A percentile compares a stretch with the other conserved stretches of the same genome.
These are phyloP conservation scores for Stigmatopora argus DNA, from an alignment of 2,113 vertebrate genomes.

Conservation along the genomic window DNA sequence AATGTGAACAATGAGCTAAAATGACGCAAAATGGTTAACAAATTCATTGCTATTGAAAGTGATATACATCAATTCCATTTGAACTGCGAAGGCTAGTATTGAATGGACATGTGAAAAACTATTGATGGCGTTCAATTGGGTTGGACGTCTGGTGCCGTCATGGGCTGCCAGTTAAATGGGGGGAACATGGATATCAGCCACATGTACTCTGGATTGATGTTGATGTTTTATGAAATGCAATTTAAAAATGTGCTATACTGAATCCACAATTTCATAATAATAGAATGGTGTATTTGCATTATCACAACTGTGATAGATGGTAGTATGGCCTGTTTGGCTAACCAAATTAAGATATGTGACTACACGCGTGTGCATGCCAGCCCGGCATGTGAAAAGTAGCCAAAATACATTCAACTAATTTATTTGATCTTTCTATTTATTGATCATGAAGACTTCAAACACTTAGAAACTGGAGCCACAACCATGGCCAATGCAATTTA, in stretches of 20 bases:
- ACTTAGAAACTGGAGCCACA: slow-evolving; percentile 54
- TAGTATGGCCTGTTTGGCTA: slow-evolving; percentile 1
- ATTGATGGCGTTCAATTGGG: too few relatives aligned
- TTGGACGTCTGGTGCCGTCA: too few relatives aligned
- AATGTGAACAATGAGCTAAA: too few relatives aligned
- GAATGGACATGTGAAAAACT: too few relatives aligned
- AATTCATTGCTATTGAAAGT: too few relatives aligned
- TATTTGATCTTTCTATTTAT: slow-evolving; percentile 70
- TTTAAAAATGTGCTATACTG: neutral
- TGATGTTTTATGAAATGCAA: neutral
- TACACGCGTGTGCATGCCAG: slow-evolving; percentile 12
- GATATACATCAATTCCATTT: too few relatives aligned
- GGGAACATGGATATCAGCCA: slow-evolving; percentile 24
- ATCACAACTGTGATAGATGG: neutral
- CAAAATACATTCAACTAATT: slow-evolving; percentile 72
- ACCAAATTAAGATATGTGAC: neutral
- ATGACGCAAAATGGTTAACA: too few relatives aligned
- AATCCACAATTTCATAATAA: too few relatives aligned
- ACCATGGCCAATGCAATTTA: slow-evolving; percentile 60
- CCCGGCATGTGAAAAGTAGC: slow-evolving; percentile 56
- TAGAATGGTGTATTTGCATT: neutral
- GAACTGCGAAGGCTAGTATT: too few relatives aligned
- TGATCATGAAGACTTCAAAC: slow-evolving; percentile 69
- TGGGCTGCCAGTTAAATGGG: neutral
- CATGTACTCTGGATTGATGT: slow-evolving; percentile 12